phyloP scores from a whole-genome alignment of 2,113 vertebrate species.

The Dinomys branickii region DNA sequence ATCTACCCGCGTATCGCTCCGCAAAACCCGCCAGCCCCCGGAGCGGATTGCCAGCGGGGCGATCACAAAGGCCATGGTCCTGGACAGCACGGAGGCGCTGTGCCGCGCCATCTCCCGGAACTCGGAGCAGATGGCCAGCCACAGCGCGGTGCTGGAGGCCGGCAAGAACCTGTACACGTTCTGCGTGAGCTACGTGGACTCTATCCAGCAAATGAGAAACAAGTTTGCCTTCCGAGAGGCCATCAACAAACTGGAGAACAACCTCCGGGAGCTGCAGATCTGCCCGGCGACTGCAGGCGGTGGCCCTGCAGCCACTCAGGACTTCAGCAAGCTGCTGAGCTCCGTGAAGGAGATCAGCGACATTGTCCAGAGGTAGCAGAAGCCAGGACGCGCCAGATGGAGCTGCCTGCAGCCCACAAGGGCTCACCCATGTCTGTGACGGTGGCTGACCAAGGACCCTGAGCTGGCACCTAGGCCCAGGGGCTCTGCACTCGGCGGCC shows the following conservation, averaged over 20 bases:
- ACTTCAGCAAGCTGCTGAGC: conserved; percentile 98
- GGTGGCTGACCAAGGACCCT: conserved; percentile 13
- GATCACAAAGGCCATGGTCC: conserved; percentile 93
- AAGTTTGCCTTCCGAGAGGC: conserved; percentile 98
- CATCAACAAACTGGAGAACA: conserved; percentile 98
- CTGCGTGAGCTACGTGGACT: conserved; percentile 97
- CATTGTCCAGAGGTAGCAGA: conserved; percentile 98
- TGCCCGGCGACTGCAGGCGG: conserved; percentile 91
- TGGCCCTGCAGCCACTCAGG: conserved; percentile 92
- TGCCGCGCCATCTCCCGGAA: conserved; percentile 93
- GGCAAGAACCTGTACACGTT: conserved; percentile 98
- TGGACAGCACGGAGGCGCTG: conserved; percentile 93
- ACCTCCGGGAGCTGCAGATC: conserved; percentile 96
- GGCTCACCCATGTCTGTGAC: rapidly evolving
- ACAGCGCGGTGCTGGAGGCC: conserved; percentile 95
- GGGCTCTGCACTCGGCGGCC: background rate
- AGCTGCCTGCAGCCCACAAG: conserved; percentile 43
- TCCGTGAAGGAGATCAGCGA: conserved; percentile 98
- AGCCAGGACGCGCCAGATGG: conserved; percentile 67
- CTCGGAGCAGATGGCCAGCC: conserved; percentile 96
- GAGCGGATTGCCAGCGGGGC: conserved; percentile 93
- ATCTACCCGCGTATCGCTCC: conserved; percentile 93
- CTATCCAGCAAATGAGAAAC: conserved; percentile 99
- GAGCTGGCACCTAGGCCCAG: background rate
- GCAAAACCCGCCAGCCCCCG: conserved; percentile 94